phyloP scores from a whole-genome alignment of 2,888 invertebrate genomes.

The Salticus scenicus region DNA sequence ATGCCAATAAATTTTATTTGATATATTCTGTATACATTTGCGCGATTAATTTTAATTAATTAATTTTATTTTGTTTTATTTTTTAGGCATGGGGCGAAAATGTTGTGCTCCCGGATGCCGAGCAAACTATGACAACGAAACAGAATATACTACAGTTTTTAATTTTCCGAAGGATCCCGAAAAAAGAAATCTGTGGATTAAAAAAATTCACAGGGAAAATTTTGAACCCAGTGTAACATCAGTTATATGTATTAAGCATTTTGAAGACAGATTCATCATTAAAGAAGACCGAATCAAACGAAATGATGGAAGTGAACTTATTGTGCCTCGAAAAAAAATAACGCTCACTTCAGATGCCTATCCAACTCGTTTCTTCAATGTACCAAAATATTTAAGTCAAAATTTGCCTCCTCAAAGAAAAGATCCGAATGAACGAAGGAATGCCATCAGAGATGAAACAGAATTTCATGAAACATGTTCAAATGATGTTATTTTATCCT shows the following conservation, averaged over 20 bases:
- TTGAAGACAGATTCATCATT: conserved; percentile 31
- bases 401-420: neutral
- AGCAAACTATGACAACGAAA: neutral
- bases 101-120: neutral
- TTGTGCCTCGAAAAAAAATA: conserved; percentile 21
- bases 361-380: conserved; percentile 1
- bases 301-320: conserved; percentile 27
- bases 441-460: neutral
- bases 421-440: neutral
- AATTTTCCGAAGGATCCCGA: conserved; percentile 23
- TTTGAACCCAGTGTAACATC: conserved; percentile 18
- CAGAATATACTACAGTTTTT: conserved; percentile 1
- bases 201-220: conserved; percentile 5
- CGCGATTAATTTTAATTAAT: no score
- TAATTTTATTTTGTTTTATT: no score
- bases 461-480: neutral
- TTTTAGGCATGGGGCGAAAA: neutral
- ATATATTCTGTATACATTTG: no score
- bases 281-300: neutral
- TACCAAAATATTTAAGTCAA: neutral
- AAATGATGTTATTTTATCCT: neutral
- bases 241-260: conserved; percentile 37
- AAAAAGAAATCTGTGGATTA: neutral
- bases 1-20: no score
- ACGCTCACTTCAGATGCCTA: conserved; percentile 15